Evolutionary conservation across 2,888 invertebrate species (phyloP).

Genomic region (Melanchra persicariae): DNA sequence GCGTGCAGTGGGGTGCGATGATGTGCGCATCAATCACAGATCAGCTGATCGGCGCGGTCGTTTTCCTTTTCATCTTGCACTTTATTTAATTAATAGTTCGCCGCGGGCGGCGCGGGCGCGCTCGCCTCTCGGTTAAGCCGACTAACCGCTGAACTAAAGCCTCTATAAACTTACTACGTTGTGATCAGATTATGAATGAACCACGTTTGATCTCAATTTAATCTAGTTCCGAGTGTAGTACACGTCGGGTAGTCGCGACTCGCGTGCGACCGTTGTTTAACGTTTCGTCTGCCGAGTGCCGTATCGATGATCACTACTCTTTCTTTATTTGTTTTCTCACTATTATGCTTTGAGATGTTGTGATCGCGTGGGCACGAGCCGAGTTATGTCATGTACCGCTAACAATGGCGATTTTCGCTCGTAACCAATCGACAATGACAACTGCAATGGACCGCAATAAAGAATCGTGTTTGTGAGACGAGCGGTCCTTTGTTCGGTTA

Average conservation of each 20-base stretch:
- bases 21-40: constrained; percentile 83
- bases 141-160: constrained; percentile 76
- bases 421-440: constrained; percentile 81
- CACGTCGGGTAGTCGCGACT: constrained; percentile 62
- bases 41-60: constrained; percentile 86
- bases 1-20: constrained; percentile 75
- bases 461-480: constrained; percentile 78
- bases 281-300: constrained; percentile 59
- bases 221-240: constrained; percentile 72
- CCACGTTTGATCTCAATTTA: constrained; percentile 74
- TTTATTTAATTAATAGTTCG: constrained; percentile 86
- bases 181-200: constrained; percentile 84
- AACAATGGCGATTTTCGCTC: constrained; percentile 81
- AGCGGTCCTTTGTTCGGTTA: constrained; percentile 78
- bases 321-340: constrained; percentile 75
- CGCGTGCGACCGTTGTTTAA: constrained; percentile 66
- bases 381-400: constrained; percentile 79
- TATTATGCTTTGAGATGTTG: constrained; percentile 70
- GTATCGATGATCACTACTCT: constrained; percentile 70
- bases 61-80: constrained; percentile 87
- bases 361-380: constrained; percentile 77
- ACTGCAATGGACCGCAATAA: constrained; percentile 80
- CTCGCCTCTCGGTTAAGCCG: constrained; percentile 61
- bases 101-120: constrained; percentile 77
- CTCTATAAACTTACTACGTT: constrained; percentile 74